Conservation (phyloP, 1,140 invertebrate species). For the Pseudachorutes palmiensis region DNA sequence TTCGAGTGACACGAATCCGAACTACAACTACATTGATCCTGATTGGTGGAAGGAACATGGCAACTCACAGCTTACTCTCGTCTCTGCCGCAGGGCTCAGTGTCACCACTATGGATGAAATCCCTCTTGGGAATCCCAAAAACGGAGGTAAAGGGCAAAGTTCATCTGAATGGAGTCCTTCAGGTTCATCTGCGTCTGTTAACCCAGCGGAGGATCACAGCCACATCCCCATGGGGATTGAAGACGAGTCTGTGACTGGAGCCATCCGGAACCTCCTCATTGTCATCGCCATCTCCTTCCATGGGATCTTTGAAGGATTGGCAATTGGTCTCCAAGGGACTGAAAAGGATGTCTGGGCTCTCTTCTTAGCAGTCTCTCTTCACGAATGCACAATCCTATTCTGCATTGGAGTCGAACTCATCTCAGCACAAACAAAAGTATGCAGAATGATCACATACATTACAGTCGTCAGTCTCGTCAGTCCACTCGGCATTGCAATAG, state of each 20-base stretch:
- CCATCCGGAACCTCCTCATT: slow-evolving; percentile 46
- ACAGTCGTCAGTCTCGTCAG: slow-evolving; percentile 42
- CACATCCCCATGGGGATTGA: slow-evolving; percentile 32
- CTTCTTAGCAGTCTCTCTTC: slow-evolving; percentile 48
- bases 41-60: slow-evolving; percentile 37
- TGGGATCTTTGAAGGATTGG: slow-evolving; percentile 59
- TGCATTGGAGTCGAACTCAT: slow-evolving; percentile 45
- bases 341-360: slow-evolving; percentile 48
- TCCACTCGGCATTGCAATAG: slow-evolving; percentile 44
- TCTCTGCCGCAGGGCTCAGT: slow-evolving; percentile 19
- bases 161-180: slow-evolving; percentile 7
- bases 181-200: slow-evolving; percentile 10
- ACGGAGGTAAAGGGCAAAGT: not conserved
- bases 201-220: slow-evolving; percentile 31
- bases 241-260: slow-evolving; percentile 29
- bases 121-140: slow-evolving; percentile 12
- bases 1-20: too few relatives aligned
- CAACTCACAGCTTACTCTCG: slow-evolving; percentile 8
- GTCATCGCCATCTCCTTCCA: slow-evolving; percentile 57
- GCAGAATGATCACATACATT: slow-evolving; percentile 42
- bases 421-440: slow-evolving; percentile 39
- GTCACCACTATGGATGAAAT: slow-evolving; percentile 21
- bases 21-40: slow-evolving; percentile 31
- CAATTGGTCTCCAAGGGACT: slow-evolving; percentile 64
- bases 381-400: slow-evolving; percentile 51